phyloP scores from a whole-genome alignment of 2,888 invertebrate species.

The Pyrrhia umbra region DNA sequence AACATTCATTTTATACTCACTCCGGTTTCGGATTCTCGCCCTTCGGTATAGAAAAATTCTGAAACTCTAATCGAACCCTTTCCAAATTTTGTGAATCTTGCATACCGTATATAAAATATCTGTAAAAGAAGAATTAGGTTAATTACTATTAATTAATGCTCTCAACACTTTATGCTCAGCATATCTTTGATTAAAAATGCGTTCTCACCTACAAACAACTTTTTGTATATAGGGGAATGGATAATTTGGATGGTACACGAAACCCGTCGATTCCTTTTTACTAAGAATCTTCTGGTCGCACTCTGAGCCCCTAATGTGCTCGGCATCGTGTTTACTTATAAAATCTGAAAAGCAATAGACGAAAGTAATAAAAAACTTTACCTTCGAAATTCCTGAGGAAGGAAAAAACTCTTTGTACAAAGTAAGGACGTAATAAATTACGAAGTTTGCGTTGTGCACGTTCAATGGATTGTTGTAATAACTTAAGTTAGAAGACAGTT shows the following conservation, averaged over 20 bases:
- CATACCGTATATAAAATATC: slow-evolving; percentile 99
- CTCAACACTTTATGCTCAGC: not conserved
- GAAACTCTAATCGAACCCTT: slow-evolving; percentile 96
- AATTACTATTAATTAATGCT: not conserved
- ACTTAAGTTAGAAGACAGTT: slow-evolving; percentile 16
- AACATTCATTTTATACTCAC: slow-evolving; percentile 90
- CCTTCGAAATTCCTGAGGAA: slow-evolving; percentile 17
- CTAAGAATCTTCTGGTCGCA: slow-evolving; percentile 99
- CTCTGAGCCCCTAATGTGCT: slow-evolving; percentile 99
- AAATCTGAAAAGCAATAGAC: slow-evolving; percentile 91
- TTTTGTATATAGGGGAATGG: slow-evolving; percentile 98
- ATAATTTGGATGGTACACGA: slow-evolving; percentile 98
- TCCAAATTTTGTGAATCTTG: slow-evolving; percentile 99
- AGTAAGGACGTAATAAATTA: slow-evolving; percentile 39
- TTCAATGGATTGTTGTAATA: slow-evolving; percentile 14
- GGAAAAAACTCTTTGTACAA: slow-evolving; percentile 20
- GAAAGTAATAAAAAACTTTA: slow-evolving; percentile 41
- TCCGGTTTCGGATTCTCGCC: slow-evolving; percentile 93
- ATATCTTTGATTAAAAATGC: not conserved
- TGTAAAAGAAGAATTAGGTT: slow-evolving; percentile 71
- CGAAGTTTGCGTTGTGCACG: slow-evolving; percentile 37
- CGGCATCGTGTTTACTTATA: slow-evolving; percentile 97
- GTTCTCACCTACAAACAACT: slow-evolving; percentile 96
- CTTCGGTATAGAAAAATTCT: slow-evolving; percentile 97
- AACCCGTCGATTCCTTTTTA: slow-evolving; percentile 97